Evolutionary conservation across 2,888 invertebrate genomes (phyloP).

Genomic region (Synanthedon vespiformis): DNA sequence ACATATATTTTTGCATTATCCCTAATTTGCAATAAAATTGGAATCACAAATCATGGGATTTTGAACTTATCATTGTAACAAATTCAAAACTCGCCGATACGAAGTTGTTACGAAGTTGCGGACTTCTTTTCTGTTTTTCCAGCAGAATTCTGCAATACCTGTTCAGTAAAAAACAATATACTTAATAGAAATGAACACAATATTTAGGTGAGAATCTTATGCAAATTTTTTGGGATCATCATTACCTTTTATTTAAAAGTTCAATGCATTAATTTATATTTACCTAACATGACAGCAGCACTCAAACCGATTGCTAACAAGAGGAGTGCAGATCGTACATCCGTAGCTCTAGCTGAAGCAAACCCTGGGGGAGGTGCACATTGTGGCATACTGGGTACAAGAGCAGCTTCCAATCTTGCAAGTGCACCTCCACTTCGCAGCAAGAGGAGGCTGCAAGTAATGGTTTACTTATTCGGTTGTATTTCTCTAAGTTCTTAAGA

Average conservation of each 20-base stretch:
- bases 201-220: neutral
- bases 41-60: too few species aligned
- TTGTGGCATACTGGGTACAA: slow-evolving; percentile 64
- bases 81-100: slow-evolving; percentile 16
- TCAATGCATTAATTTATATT: neutral
- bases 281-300: slow-evolving; percentile 14
- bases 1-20: too few species aligned
- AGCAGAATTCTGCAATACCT: slow-evolving; percentile 50
- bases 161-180: slow-evolving; percentile 4
- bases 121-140: slow-evolving; percentile 42
- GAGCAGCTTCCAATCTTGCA: slow-evolving; percentile 38
- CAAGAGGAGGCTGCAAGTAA: slow-evolving; percentile 33
- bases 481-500: neutral
- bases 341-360: slow-evolving; percentile 69
- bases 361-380: slow-evolving; percentile 67
- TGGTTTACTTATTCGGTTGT: too few species aligned
- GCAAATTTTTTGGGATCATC: too few species aligned
- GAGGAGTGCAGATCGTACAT: slow-evolving; percentile 70
- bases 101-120: slow-evolving; percentile 14
- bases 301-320: slow-evolving; percentile 58
- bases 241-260: too few species aligned
- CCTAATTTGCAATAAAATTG: too few species aligned
- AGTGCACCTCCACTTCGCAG: slow-evolving; percentile 46
- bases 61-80: neutral
- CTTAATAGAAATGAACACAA: too few species aligned